These are phyloP conservation scores for Tragelaphus scriptus DNA, from an alignment of 2,113 vertebrate genomes.

Conservation along the genomic window DNA sequence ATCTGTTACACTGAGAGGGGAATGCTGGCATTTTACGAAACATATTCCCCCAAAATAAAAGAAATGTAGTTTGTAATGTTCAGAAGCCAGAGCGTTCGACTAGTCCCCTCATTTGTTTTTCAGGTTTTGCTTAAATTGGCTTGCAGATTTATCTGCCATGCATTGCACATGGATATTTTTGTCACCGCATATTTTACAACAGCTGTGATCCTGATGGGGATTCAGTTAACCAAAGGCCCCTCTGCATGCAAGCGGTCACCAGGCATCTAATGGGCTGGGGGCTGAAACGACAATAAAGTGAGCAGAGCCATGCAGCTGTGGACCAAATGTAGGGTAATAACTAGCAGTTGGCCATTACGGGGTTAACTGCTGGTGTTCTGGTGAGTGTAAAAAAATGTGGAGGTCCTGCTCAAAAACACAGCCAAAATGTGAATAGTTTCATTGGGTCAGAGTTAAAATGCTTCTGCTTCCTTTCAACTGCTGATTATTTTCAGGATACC, in stretches of 20 bases:
- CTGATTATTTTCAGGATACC: conserved; percentile 73
- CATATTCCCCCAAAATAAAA: not conserved
- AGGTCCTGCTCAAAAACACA: conserved; percentile 65
- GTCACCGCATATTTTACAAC: conserved; percentile 69
- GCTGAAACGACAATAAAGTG: conserved; percentile 52
- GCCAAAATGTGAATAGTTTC: conserved; percentile 73
- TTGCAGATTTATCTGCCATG: conserved; percentile 64
- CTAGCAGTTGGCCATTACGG: conserved; percentile 69
- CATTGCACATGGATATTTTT: conserved; percentile 73
- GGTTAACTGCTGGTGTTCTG: conserved; percentile 76
- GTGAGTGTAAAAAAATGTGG: conserved; percentile 74
- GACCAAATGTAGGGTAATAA: conserved; percentile 66
- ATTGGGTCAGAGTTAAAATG: conserved; percentile 68
- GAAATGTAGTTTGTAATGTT: not conserved
- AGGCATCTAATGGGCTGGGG: conserved; percentile 60
- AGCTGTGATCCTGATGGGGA: conserved; percentile 74
- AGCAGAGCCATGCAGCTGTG: conserved; percentile 49
- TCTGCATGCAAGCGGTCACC: conserved; percentile 62
- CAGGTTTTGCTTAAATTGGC: conserved; percentile 58
- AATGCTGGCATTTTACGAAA: not conserved
- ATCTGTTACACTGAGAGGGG: not conserved
- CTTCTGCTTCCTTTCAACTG: conserved; percentile 72
- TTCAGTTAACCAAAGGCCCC: conserved; percentile 58
- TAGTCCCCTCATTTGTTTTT: conserved; percentile 31
- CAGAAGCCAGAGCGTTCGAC: conserved; percentile 10